phyloP scores from a whole-genome alignment of 2,113 vertebrate genomes.

The Takifugu bimaculatus region DNA sequence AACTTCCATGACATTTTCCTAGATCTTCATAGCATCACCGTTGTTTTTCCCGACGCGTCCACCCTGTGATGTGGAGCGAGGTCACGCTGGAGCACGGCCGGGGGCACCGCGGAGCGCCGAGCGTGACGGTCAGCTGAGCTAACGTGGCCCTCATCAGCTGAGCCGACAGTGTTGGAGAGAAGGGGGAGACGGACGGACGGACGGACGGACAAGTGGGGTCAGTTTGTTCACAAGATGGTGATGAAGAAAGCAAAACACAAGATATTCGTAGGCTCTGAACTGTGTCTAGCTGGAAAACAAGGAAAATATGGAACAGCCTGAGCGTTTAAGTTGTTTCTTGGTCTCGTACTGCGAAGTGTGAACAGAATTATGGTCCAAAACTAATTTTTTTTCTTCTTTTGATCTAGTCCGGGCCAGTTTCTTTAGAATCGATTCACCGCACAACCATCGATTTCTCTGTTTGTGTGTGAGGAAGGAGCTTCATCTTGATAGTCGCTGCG shows the following conservation, averaged over 20 bases:
- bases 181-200: constrained; percentile 2
- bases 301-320: too few relatives aligned
- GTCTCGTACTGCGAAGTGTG: constrained; percentile 31
- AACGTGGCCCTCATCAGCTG: constrained; percentile 8
- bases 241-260: constrained; percentile 21
- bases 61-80: constrained; percentile 21
- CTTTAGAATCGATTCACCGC: constrained; percentile 17
- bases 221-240: constrained; percentile 10
- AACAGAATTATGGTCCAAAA: constrained; percentile 22
- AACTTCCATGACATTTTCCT: constrained; percentile 54
- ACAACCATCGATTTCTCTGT: constrained; percentile 12
- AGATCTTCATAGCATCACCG: constrained; percentile 50
- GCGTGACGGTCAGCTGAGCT: constrained; percentile 1
- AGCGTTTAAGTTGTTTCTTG: constrained; percentile 28
- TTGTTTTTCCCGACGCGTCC: constrained; percentile 35
- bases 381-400: constrained; percentile 20
- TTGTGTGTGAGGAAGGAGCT: constrained; percentile 29
- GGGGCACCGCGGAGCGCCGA: neutral
- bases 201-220: neutral
- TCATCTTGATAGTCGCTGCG: constrained; percentile 34
- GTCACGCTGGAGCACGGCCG: constrained; percentile 15
- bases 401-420: constrained; percentile 4
- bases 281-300: constrained; percentile 20
- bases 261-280: constrained; percentile 8
- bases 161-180: constrained; percentile 9